Conservation (phyloP, 2,797 vertebrate genomes). For the Siniperca scherzeri region DNA sequence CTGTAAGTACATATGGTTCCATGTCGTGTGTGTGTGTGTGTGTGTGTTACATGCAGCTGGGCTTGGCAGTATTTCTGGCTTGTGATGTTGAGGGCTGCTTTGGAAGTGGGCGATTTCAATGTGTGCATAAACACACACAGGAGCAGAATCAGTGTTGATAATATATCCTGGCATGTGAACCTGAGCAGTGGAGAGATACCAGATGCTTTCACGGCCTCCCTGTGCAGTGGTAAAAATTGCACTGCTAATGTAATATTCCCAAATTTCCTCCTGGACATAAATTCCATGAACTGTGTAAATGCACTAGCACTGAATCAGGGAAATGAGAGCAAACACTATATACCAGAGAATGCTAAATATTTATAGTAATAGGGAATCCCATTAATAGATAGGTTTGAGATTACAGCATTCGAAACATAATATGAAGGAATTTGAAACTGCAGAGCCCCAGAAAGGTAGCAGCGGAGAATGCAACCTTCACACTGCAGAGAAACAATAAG, state of each 20-base stretch:
- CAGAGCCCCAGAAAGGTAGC: slow-evolving; percentile 25
- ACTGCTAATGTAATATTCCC: slow-evolving; percentile 1
- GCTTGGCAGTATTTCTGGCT: slow-evolving; percentile 4
- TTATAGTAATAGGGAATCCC: slow-evolving; percentile 22
- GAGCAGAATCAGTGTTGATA: slow-evolving; percentile 17
- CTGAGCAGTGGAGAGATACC: slow-evolving; percentile 15
- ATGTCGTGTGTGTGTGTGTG: background rate
- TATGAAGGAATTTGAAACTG: slow-evolving; percentile 27
- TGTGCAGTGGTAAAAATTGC: slow-evolving; percentile 17
- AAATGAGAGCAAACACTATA: background rate
- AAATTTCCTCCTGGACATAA: slow-evolving; percentile 19
- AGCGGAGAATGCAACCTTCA: slow-evolving; percentile 39
- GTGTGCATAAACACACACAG: slow-evolving; percentile 38
- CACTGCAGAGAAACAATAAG: slow-evolving; percentile 36
- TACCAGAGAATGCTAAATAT: slow-evolving; percentile 7
- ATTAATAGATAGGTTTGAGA: slow-evolving; percentile 47
- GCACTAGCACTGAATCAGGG: background rate
- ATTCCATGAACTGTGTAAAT: slow-evolving; percentile 13
- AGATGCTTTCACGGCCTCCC: slow-evolving; percentile 28
- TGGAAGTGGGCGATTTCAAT: slow-evolving; percentile 25
- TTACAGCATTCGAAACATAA: slow-evolving; percentile 30
- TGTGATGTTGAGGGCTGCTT: slow-evolving; percentile 10
- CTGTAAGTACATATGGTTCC: background rate
- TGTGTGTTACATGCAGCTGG: background rate
- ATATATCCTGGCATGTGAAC: slow-evolving; percentile 25